Base-by-base conservation (phyloP, 2,113 vertebrate species). In the Haemorhous mexicanus region DNA sequence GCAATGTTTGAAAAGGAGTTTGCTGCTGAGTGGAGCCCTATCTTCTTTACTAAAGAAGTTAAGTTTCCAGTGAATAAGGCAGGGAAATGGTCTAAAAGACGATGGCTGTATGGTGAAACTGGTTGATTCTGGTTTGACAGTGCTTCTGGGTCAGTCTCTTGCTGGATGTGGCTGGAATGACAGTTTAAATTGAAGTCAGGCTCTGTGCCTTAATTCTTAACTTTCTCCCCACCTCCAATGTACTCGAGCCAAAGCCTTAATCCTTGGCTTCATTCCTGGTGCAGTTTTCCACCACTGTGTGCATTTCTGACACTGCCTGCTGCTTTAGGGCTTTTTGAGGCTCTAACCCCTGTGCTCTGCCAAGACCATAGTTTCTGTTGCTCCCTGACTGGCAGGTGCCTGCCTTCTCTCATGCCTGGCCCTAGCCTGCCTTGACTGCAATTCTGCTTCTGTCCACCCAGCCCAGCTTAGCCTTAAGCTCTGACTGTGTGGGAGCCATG, bases 81-180 rank as follows among this genome's bases (percentile, higher is more conserved):
- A 78, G 19, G 12, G 11, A 58, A 52, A 13, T 26, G 15, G 24
- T 49, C 82, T 39, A 61, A 70, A 61, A 59, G n/a, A 14, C 27
- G 35, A 17, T 17, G 55, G 32, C 18, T 2, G 0, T 3, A 1
- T 27, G 18, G 61, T 5, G 22, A 23, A 78, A 44, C 6, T 0
- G 0, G 5, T 21, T 27, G 27, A 47, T 76, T 83, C 33, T 50
- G 41, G 6, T 61, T 66, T 89, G 58, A 49, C 24, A 16, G 18
- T 21, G 33, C 16, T 68, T 50, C n/a, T 76, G 39, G 14, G 23
- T 52, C 39, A 47, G 35, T 46, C 58, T 75, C 20, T 33, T 43
- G n/a, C 9, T 32, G 47, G 23, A 23, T 16, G 2, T 13, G 16
- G 9, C 32, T 94, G 59, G 74, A 52, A 26, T 21, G 30, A 6